Conservation (phyloP, 2,888 invertebrate genomes). For the Coleophora flavipennella region DNA sequence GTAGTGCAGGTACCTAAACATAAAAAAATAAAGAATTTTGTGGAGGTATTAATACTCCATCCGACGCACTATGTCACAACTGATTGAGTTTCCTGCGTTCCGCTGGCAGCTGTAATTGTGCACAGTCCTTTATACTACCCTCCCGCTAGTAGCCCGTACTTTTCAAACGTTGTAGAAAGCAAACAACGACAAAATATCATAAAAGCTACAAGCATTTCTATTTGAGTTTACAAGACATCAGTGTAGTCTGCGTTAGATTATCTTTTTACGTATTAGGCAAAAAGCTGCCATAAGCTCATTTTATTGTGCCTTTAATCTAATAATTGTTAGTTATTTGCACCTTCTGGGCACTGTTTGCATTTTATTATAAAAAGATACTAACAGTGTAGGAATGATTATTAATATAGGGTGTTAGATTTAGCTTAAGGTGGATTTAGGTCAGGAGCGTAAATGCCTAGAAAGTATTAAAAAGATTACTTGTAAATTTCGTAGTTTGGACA, state of each 20-base stretch:
- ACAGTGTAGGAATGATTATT: constrained; percentile 6
- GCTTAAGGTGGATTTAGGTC: constrained; percentile 52
- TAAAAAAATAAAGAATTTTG: no score
- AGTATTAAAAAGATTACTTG: constrained; percentile 65
- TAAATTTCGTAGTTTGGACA: constrained; percentile 56
- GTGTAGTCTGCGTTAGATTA: constrained; percentile 24
- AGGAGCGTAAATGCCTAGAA: constrained; percentile 58
- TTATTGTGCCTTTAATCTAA: constrained; percentile 49
- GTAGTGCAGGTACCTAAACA: no score
- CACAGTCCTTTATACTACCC: no score
- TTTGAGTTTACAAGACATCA: constrained; percentile 19
- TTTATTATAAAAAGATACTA: no score
- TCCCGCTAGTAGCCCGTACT: no score
- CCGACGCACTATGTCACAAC: no score
- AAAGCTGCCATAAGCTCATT: constrained; percentile 56
- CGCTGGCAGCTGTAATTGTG: no score
- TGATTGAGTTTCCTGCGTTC: not conserved
- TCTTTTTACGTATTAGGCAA: constrained; percentile 43
- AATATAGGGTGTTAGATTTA: constrained; percentile 45
- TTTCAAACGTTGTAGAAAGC: no score
- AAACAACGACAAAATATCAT: no score
- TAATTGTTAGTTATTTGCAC: not conserved
- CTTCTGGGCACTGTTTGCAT: not conserved
- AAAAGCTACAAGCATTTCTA: constrained; percentile 53
- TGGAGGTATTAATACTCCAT: not conserved